Conservation (phyloP, 2,888 invertebrate species). For the Caenorhabditis zanzibari region DNA sequence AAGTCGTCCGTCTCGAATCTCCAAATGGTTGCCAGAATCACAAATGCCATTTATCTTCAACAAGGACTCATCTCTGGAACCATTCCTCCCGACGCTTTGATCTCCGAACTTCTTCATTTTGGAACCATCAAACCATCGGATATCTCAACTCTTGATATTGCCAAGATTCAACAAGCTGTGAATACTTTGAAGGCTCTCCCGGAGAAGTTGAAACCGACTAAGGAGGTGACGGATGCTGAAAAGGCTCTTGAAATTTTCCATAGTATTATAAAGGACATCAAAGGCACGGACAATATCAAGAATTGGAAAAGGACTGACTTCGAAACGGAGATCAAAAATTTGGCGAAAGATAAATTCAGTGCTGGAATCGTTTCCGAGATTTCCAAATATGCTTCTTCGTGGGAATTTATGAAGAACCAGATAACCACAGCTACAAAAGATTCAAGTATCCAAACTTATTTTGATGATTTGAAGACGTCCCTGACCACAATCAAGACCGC, state of each 20-base stretch:
- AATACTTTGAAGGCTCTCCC: slow-evolving; percentile 4
- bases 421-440: too few relatives aligned
- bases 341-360: neutral
- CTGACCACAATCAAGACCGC: too few relatives aligned
- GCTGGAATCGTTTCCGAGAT: too few relatives aligned
- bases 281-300: neutral
- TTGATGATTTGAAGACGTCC: too few relatives aligned
- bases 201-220: neutral
- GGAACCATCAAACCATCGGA: slow-evolving; percentile 8
- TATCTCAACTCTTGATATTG: neutral
- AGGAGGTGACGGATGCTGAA: neutral
- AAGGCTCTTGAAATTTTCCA: neutral
- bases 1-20: neutral
- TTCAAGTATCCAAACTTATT: too few relatives aligned
- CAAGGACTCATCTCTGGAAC: slow-evolving; percentile 6
- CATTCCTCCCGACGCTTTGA: neutral
- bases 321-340: neutral
- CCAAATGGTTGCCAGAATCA: slow-evolving; percentile 2
- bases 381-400: too few relatives aligned
- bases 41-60: slow-evolving; percentile 12
- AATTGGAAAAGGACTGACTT: neutral
- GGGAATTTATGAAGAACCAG: too few relatives aligned
- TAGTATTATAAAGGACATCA: neutral
- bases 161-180: neutral
- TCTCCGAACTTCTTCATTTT: slow-evolving; percentile 12